Evolutionary conservation across 2,888 invertebrate species (phyloP).

Genomic region (Pterostichus niger): DNA sequence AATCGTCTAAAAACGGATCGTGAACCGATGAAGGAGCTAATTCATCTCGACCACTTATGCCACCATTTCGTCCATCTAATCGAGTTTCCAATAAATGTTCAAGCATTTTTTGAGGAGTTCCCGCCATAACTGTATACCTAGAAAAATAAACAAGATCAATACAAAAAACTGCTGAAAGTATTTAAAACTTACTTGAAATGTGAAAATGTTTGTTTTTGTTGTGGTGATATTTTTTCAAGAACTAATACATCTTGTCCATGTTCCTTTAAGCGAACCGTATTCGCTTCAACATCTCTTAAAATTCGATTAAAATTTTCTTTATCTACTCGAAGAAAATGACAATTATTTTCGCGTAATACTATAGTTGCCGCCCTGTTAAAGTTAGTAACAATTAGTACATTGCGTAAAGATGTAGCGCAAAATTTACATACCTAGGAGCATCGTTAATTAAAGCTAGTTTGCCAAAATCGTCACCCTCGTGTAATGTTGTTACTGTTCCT

Average conservation of each 20-base stretch:
- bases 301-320: conserved; percentile 92
- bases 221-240: conserved; percentile 85
- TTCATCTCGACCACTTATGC: conserved; percentile 76
- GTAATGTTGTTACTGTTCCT: conserved; percentile 89
- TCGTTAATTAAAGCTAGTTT: conserved; percentile 92
- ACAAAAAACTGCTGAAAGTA: conserved; percentile 14
- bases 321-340: conserved; percentile 90
- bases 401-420: neutral
- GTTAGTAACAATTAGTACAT: conserved; percentile 11
- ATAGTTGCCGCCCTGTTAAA: conserved; percentile 87
- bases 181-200: conserved; percentile 82
- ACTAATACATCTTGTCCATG: conserved; percentile 91
- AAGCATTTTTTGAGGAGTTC: conserved; percentile 91
- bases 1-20: conserved; percentile 90
- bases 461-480: conserved; percentile 93
- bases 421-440: conserved; percentile 83
- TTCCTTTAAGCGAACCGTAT: conserved; percentile 90
- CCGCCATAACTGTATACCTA: conserved; percentile 93
- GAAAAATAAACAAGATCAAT: conserved; percentile 65
- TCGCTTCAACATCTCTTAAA: conserved; percentile 91
- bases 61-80: conserved; percentile 81
- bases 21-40: conserved; percentile 76
- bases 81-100: conserved; percentile 91
- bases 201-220: conserved; percentile 78
- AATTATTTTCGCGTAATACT: conserved; percentile 88